Base-by-base conservation (phyloP, 2,888 invertebrate species). In the Drosophila suboccidentalis region DNA sequence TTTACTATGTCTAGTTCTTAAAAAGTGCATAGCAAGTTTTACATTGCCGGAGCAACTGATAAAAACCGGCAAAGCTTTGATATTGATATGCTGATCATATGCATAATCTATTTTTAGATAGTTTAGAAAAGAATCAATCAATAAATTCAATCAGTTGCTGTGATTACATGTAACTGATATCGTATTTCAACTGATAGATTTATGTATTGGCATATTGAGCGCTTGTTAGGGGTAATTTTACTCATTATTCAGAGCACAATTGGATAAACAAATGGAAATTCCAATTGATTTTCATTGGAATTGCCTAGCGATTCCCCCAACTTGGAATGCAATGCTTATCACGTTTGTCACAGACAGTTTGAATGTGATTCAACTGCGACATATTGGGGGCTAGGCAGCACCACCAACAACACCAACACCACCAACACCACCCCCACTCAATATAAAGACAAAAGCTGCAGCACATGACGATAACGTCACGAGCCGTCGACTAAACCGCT, bases 401-500 rank as follows among this genome's bases (percentile, higher is more conserved):
- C 15, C 13, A 46, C 11, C 19, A 13, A 4, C 36, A 47, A 15
- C 54, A 49, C n/a, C n/a, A 58, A 1, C 8, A 26, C 22, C 54
- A 49, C n/a, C n/a, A 58, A 1, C 8, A 26, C 22, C 55, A 55
- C 19, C 19, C 57, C 39, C 29, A 59, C 22, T 43, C 38, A 49
- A 43, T 43, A 19, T 38, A 13, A 11, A 36, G 11, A 34, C 38
- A 39, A 13, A 13, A 8, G 3, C 4, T 32, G 3, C 32, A 63
- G 10, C 41, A 36, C 34, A 58, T 29, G 9, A 34, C 54, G 50
- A 75, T 68, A 68, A 70, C 69, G 67, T 75, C 79, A 67, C 71
- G 78, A 82, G 77, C 76, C 80, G 76, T 55, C 76, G 80, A 60
- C 75, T 82, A 77, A 84, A 65, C 66, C 82, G 79, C 74, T 83